A percentile compares a stretch with the other conserved stretches of the same genome.
phyloP scores from a whole-genome alignment of 2,888 invertebrate genomes.

The Aspidiotus rigidus region DNA sequence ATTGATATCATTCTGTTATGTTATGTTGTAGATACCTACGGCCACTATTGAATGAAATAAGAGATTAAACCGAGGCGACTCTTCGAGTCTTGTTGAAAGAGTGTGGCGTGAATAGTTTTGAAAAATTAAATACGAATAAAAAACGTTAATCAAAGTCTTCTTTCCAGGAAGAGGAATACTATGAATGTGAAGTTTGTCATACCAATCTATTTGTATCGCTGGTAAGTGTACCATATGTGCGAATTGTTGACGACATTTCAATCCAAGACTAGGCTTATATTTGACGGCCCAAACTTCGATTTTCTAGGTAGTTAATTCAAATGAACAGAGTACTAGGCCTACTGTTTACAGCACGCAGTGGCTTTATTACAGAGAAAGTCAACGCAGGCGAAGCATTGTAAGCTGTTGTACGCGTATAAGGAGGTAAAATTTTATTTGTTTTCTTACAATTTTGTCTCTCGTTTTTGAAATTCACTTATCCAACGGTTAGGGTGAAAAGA shows the following conservation, averaged over 20 bases:
- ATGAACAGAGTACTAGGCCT: conserved; percentile 61
- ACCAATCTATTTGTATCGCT: conserved; percentile 73
- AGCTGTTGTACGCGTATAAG: conserved; percentile 62
- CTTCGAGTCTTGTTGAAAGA: conserved; percentile 53
- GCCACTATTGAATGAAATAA: conserved; percentile 52
- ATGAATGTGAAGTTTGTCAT: conserved; percentile 75
- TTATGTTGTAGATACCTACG: conserved; percentile 47
- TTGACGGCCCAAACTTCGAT: conserved; percentile 6
- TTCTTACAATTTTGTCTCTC: too few relatives aligned
- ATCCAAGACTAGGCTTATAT: neutral
- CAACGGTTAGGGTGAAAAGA: too few relatives aligned
- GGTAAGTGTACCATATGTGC: conserved; percentile 47
- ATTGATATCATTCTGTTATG: conserved; percentile 7
- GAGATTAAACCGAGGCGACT: conserved; percentile 56
- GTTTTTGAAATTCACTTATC: too few relatives aligned
- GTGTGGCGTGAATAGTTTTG: conserved; percentile 55
- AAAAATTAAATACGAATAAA: conserved; percentile 54
- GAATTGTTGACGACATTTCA: too few relatives aligned
- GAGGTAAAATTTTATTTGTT: conserved; percentile 45
- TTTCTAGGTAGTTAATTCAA: conserved; percentile 55
- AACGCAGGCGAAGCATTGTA: conserved; percentile 57
- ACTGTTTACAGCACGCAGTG: conserved; percentile 64
- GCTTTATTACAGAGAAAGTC: conserved; percentile 59
- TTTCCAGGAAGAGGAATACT: conserved; percentile 55
- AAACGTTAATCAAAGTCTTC: conserved; percentile 44